Conservation (phyloP, 2,888 invertebrate genomes). For the Norana najaformis region DNA sequence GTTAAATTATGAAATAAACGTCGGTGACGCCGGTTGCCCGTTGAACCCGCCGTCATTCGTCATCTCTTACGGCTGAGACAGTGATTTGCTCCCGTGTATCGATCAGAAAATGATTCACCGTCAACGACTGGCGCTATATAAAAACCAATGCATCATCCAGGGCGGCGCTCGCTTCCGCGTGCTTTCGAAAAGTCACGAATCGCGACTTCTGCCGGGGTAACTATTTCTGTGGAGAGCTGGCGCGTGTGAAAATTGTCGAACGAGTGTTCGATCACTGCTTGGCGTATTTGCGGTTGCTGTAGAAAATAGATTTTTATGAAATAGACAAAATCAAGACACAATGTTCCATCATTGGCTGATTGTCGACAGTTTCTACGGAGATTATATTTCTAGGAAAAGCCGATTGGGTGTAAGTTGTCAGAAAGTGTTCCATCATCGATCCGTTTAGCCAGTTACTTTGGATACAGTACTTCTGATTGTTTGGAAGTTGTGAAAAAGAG, state of each 20-base stretch:
- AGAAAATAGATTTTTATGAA: neutral
- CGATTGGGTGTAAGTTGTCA: neutral
- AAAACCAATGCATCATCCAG: conserved; percentile 6
- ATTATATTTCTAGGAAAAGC: neutral
- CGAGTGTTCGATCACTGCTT: neutral
- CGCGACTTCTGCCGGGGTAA: neutral
- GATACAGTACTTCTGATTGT: neutral
- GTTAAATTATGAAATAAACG: conserved; percentile 7
- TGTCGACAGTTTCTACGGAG: neutral
- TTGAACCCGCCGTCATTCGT: neutral
- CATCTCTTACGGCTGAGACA: neutral
- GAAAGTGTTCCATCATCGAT: no score
- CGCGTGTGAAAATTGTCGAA: neutral
- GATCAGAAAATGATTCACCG: neutral
- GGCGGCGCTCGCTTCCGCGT: neutral
- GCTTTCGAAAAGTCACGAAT: neutral
- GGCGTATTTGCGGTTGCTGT: neutral
- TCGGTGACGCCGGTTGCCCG: neutral
- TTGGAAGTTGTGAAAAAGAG: neutral
- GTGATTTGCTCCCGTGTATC: neutral
- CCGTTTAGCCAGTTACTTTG: neutral
- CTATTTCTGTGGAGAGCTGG: neutral
- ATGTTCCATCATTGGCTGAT: neutral
- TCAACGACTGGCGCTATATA: neutral
- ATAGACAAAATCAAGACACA: no score